Percentiles rank a stretch among this genome's conserved stretches.
These are phyloP conservation scores for Squalus acanthias DNA, from an alignment of 2,797 vertebrate genomes.

Conservation along the genomic window DNA sequence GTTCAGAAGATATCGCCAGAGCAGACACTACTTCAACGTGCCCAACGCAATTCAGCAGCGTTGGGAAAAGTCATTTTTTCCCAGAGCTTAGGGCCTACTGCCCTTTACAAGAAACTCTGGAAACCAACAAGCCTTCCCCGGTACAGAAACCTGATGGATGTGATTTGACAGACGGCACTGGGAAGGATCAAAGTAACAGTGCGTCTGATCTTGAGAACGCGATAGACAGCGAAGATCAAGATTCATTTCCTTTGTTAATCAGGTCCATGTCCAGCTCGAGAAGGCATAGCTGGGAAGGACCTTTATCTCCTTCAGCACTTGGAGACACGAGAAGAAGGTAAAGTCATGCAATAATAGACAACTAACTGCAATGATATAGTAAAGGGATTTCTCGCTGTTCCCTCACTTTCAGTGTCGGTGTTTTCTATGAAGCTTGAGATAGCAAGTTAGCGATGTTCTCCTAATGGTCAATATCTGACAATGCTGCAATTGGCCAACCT, in stretches of 20 bases:
- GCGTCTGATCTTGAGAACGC: neutral
- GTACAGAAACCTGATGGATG: neutral
- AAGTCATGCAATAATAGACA: neutral
- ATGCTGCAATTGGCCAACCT: neutral
- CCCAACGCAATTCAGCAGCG: neutral
- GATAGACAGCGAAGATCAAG: conserved; percentile 39
- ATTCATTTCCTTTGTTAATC: conserved; percentile 64
- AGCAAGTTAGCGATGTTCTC: neutral
- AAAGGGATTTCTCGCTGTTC: neutral
- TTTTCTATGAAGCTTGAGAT: neutral
- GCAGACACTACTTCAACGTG: neutral
- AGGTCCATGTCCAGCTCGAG: conserved; percentile 70
- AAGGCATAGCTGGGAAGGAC: conserved; percentile 79
- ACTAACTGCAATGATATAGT: neutral
- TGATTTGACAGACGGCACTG: neutral
- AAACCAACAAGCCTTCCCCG: neutral
- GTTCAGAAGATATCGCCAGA: neutral
- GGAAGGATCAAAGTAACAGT: neutral
- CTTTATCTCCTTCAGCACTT: conserved; percentile 65
- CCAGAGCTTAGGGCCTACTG: neutral
- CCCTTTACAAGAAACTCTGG: neutral
- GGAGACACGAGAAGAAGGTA: conserved; percentile 64
- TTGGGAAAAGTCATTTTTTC: too few relatives aligned
- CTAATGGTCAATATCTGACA: neutral
- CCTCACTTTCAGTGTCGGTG: neutral